Evolutionary conservation across 1,140 invertebrate genomes (phyloP).

Genomic region (Globodera rostochiensis): DNA sequence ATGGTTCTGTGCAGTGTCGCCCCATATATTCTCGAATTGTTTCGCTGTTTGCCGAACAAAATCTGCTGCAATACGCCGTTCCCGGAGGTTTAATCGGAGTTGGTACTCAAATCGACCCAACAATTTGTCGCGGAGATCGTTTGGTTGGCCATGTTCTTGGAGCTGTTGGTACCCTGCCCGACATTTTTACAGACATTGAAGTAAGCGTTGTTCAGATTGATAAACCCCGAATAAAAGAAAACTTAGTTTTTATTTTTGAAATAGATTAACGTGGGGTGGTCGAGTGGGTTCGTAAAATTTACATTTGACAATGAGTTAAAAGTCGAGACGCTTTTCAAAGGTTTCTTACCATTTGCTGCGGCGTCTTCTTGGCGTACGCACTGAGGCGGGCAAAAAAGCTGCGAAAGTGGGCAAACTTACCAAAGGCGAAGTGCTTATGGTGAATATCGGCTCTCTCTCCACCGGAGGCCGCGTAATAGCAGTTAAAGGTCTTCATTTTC

Average conservation of each 20-base stretch:
- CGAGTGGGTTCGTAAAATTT: no score
- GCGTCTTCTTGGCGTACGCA: slow-evolving; percentile 90
- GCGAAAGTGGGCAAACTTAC: slow-evolving; percentile 85
- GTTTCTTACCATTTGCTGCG: slow-evolving; percentile 87
- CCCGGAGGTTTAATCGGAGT: slow-evolving; percentile 93
- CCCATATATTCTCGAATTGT: slow-evolving; percentile 96
- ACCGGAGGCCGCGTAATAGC: slow-evolving; percentile 94
- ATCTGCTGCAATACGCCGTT: slow-evolving; percentile 96
- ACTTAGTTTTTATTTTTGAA: no score
- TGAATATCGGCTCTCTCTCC: slow-evolving; percentile 97
- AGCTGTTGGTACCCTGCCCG: slow-evolving; percentile 91
- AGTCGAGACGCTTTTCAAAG: neutral
- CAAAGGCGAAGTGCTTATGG: slow-evolving; percentile 86
- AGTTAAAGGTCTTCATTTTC: slow-evolving; percentile 74
- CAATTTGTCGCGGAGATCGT: slow-evolving; percentile 92
- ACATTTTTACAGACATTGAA: slow-evolving; percentile 96
- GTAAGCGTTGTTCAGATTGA: slow-evolving; percentile 71
- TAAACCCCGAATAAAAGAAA: no score
- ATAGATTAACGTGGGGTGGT: no score
- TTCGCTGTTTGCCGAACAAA: slow-evolving; percentile 97
- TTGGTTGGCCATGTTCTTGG: slow-evolving; percentile 91
- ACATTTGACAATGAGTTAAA: no score
- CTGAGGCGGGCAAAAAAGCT: slow-evolving; percentile 97
- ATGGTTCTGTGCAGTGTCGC: slow-evolving; percentile 90
- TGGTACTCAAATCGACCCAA: slow-evolving; percentile 98